phyloP scores from a whole-genome alignment of 2,113 vertebrate genomes.

The Galemys pyrenaicus region DNA sequence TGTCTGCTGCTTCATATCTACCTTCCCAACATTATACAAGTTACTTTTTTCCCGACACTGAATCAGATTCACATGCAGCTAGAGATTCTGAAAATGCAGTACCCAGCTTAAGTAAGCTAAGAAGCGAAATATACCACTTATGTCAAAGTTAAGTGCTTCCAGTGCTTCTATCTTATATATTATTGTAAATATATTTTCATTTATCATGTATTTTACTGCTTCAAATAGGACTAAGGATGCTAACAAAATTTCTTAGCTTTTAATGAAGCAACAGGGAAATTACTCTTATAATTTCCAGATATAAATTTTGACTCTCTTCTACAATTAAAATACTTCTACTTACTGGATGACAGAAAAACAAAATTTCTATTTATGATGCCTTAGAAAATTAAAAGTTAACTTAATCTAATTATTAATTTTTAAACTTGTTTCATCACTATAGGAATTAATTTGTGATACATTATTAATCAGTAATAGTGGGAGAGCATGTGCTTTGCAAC shows the following conservation, averaged over 20 bases:
- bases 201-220: background rate
- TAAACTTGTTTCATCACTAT: background rate
- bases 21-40: background rate
- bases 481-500: background rate
- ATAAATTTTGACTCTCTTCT: background rate
- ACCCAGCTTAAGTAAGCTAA: background rate
- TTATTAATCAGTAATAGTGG: background rate
- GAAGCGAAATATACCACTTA: background rate
- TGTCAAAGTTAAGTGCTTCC: background rate
- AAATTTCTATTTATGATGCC: background rate
- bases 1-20: background rate
- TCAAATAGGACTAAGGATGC: background rate
- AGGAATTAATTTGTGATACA: background rate
- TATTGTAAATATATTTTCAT: constrained; percentile 7
- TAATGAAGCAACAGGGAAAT: background rate
- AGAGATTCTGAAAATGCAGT: background rate
- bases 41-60: background rate
- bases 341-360: background rate
- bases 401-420: constrained; percentile 1
- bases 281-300: background rate
- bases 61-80: background rate
- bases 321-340: background rate
- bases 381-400: constrained; percentile 27
- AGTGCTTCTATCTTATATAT: background rate
- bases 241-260: constrained; percentile 22